phyloP scores from a whole-genome alignment of 64 coral and sea anemone species.

The Porites lutea region DNA sequence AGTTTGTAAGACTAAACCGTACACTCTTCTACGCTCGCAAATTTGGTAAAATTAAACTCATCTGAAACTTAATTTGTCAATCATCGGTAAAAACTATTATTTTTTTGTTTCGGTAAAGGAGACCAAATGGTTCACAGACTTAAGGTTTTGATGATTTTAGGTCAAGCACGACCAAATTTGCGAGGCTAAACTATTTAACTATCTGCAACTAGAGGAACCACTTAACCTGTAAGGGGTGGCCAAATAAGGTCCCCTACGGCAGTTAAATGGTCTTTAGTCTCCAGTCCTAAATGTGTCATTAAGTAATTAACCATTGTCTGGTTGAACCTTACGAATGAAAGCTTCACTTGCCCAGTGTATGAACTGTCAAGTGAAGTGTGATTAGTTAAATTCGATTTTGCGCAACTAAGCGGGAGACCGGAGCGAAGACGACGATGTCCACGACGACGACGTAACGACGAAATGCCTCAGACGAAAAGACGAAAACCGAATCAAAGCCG shows the following conservation, averaged over 20 bases:
- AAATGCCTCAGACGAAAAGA: not conserved
- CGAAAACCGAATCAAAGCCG: not conserved
- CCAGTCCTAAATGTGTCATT: not conserved
- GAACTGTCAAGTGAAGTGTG: conserved; percentile 9
- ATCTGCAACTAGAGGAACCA: not conserved
- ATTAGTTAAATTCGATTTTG: not conserved
- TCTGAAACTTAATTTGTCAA: not conserved
- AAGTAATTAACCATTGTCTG: not conserved
- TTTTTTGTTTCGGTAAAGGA: not conserved
- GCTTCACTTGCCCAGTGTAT: not conserved
- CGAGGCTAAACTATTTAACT: not conserved
- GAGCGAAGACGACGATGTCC: not conserved
- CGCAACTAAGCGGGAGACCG: not conserved
- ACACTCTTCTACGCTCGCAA: not conserved
- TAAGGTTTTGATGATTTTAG: too few relatives aligned
- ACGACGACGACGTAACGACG: not conserved
- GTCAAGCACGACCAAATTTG: not conserved
- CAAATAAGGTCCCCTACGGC: not conserved
- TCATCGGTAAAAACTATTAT: not conserved
- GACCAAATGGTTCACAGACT: not conserved
- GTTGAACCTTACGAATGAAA: conserved; percentile 26
- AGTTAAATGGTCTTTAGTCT: conserved; percentile 1
- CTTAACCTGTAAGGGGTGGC: not conserved
- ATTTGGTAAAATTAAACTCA: not conserved
- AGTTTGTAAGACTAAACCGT: not conserved